Evolutionary conservation across 2,888 invertebrate species (phyloP).

Genomic region (Synergus umbraculus): DNA sequence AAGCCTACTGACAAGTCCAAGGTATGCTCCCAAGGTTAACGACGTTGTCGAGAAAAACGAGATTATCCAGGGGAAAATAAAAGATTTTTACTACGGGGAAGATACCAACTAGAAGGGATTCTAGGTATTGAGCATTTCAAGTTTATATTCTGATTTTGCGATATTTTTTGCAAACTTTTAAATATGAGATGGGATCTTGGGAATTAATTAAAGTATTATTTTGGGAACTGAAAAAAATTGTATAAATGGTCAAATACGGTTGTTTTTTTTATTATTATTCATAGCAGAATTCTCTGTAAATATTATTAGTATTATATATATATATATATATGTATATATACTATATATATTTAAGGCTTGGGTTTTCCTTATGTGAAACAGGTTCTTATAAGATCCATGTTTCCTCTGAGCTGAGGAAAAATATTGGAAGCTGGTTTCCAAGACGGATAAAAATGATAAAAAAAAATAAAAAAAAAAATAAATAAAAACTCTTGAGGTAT

Average conservation of each 20-base stretch:
- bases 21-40: constrained; percentile 10
- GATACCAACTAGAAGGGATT: neutral
- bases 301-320: neutral
- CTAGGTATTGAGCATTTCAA: neutral
- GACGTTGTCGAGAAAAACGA: constrained; percentile 13
- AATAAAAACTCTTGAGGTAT: neutral
- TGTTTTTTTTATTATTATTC: neutral
- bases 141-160: neutral
- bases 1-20: neutral
- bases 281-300: neutral
- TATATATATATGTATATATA: too few relatives aligned
- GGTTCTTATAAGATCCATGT: neutral
- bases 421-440: neutral
- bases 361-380: neutral
- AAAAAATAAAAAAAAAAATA: neutral
- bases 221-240: neutral
- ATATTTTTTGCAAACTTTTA: neutral
- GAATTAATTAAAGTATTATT: too few relatives aligned
- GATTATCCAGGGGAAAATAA: constrained; percentile 20
- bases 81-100: neutral
- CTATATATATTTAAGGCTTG: neutral
- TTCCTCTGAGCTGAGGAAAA: neutral
- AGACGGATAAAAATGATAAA: neutral
- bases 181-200: neutral
- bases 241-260: neutral